Base-by-base conservation (phyloP, 2,888 invertebrate species). In the Meiosimyza platycephala region DNA sequence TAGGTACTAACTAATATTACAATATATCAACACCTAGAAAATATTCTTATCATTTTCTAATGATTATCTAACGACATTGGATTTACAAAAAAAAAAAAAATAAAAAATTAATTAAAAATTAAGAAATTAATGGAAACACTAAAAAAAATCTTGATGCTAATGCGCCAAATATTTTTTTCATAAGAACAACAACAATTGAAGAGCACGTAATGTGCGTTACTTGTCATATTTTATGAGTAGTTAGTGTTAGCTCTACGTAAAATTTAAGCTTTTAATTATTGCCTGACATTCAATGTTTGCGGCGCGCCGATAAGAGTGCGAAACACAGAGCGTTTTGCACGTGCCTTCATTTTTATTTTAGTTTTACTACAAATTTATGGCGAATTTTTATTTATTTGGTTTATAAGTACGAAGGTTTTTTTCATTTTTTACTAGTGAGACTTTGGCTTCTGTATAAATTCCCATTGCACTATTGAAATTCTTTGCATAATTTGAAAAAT, bases 1-100 rank as follows among this genome's bases (percentile, higher is more conserved):
- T 4, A 28, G 28, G 3, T 28, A 28, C 28, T 28, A 48, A 28
- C 28, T 28, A 48, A 52, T 15, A 52, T 51, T 40, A n/a, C n/a
- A n/a, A n/a, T n/a, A 40, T 59, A 55, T 62, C 57, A 71, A 60
- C 66, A 69, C 68, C 66, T 51, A 54, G 59, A 54, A 57, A 76
- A 59, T 52, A 50, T 72, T 76, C 76, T 79, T 81, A 80, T 81
- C 81, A 78, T 72, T 64, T 51, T 65, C 74, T 67, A 75, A 78
- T 78, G 77, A 74, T 79, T 77, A 13, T 33, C 40, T 13, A 60
- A 33, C n/a, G 60, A 60, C 60, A 60, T 60, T 60, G 60, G 28
- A 4, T 33, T 7, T 0, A 28, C 9, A 33, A 33, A 40, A 40
- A n/a, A 33, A 62, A 40, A 40, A 33, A 33, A 40, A 40, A n/a